Evolutionary conservation across 2,797 vertebrate genomes (phyloP), one percentile per base, ranked within the genome.

Genomic region (Catamblyrhynchus diadema): DNA sequence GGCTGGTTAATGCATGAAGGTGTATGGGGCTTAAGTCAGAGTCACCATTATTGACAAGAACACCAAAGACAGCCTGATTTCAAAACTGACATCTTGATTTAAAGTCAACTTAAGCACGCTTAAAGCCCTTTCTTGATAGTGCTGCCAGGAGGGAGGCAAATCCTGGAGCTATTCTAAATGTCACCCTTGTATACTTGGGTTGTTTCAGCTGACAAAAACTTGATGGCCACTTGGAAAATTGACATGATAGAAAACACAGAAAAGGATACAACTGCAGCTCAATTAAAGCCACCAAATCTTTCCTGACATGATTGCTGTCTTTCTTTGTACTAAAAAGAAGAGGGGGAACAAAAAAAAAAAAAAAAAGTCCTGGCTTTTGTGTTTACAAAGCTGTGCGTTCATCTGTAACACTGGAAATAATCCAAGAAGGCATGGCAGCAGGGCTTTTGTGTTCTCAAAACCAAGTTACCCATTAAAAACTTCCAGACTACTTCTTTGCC

Each of bases 141-240:
- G 70, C 79, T 95, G 93, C 94, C 80, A 66, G 87, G 61, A 94
- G 83, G 84, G 81, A 97, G 87, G 90, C 79, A 91, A 89, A 94
- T 93, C 96, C 93, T 93, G 82, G 77, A 95, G 95, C 95, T 79
- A 81, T 86, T 92, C 59, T 94, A 95, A 96, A 97, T 97, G 95
- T 97, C 96, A 97, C 84, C 87, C 45, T 95, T 95, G 82, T 86
- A 88, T 95, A 92, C 71, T 92, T 21, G 61, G 30, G 60, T 93
- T 92, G 86, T 74, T 95, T 94, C 90, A 77, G 60, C 86, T 97
- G 97, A 96, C 93, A 95, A 90, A 95, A 94, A 28, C 88, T 93
- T 97, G 96, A 97, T 89, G 96, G 84, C 57, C 81, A 79, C 93
- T 97, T 97, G 86, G 83, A 94, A 97, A 96, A 97, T 88, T 94